phyloP scores from a whole-genome alignment of 1,140 invertebrate genomes.

The Akabosia matsudoensis region DNA sequence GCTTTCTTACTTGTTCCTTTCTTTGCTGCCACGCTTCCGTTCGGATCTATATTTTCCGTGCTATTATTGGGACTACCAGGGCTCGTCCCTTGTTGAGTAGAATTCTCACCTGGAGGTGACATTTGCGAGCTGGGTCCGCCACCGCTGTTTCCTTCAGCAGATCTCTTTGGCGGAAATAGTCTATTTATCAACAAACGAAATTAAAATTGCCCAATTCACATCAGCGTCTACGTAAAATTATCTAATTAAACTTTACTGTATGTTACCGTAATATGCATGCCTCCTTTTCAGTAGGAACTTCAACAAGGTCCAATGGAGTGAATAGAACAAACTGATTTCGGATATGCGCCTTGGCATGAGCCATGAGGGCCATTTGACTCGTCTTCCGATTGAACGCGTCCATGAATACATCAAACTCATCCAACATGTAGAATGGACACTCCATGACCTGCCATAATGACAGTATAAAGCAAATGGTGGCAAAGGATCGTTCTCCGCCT shows the following conservation, averaged over 20 bases:
- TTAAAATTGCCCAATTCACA: not conserved
- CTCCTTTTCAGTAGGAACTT: conserved; percentile 19
- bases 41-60: not conserved
- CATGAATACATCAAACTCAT: conserved; percentile 99
- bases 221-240: too few relatives aligned
- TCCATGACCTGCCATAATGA: conserved; percentile 87
- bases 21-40: not conserved
- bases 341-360: conserved; percentile 32
- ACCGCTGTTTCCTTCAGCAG: not conserved
- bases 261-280: conserved; percentile 34
- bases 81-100: not conserved
- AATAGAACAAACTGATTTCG: conserved; percentile 42
- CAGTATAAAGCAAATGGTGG: conserved; percentile 89
- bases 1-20: not conserved
- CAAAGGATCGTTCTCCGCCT: conserved; percentile 92
- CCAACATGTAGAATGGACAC: conserved; percentile 90
- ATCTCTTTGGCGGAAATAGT: conserved; percentile 1
- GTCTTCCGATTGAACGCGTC: conserved; percentile 51
- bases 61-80: not conserved
- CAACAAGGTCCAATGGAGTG: conserved; percentile 41
- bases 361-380: conserved; percentile 40
- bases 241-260: too few relatives aligned
- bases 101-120: not conserved
- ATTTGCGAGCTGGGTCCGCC: too few relatives aligned
- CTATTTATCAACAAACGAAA: not conserved